Base-by-base conservation (phyloP, 2,113 vertebrate species). In the Triplophysa siluroides region DNA sequence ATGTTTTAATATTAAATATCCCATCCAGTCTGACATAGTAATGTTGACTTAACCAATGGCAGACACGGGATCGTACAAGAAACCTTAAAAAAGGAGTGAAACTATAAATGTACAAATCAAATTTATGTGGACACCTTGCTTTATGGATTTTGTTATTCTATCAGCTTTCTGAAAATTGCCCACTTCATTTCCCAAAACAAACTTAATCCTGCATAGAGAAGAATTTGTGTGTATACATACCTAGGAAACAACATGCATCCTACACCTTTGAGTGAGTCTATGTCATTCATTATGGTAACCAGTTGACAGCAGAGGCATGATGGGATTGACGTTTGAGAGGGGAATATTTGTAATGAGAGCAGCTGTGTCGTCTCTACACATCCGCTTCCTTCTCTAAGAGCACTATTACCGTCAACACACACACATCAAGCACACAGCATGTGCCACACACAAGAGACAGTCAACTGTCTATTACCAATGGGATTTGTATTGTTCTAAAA, bases 281-380 rank as follows among this genome's bases (percentile, higher is more conserved):
- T 43, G 68, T 21, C 67, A 33, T 33, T 63, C 60, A 47, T 38
- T 47, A 19, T 47, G 58, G 58, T 45, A 62, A 75, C 21, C 41
- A 50, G 67, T 24, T 62, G 56, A 70, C 66, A 71, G 66, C 29
- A 38, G 38, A 45, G 21, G 8, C 56, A 74, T 61, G 71, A 60
- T 62, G 23, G 56, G 38, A 45, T 18, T 43, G 56, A 74, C 21
- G n/a, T 61, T 24, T 74, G 56, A 74, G 41, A 24, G 38, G 33
- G 10, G 41, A 18, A 70, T 70, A 21, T 60, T 60, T 69, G 76
- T 67, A 45, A 78, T 41, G 52, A 78, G 21, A 78, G 76, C 52
- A 43, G 54, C 38, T 61, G 33, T 70, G 64, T 58, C 23, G 18
- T 21, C 58, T 26, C 8, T 68, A 43, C 21, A 19, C 29, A 26